Percentiles rank a stretch among this genome's conserved stretches.
Evolutionary conservation across 2,797 vertebrate genomes (phyloP).

Genomic region (Phrynocephalus vlangalii): DNA sequence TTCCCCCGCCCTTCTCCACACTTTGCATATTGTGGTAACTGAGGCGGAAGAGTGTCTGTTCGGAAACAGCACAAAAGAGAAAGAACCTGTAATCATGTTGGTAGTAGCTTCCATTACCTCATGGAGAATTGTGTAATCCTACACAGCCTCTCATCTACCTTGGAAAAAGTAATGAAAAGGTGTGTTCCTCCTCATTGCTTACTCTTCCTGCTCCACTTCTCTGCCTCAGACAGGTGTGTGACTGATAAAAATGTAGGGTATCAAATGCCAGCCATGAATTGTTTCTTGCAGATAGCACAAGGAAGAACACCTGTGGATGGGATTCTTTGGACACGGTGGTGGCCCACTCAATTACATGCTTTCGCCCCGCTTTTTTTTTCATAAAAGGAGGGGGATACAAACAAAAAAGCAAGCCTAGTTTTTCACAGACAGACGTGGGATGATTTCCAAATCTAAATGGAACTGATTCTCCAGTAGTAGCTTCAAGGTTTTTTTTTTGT

Average conservation of each 20-base stretch:
- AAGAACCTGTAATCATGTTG: slow-evolving; percentile 3
- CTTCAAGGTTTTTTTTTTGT: not conserved
- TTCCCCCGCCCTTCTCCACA: not conserved
- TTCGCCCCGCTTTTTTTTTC: slow-evolving; percentile 45
- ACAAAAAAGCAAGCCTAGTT: slow-evolving; percentile 12
- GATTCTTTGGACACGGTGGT: slow-evolving; percentile 49
- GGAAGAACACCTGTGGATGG: slow-evolving; percentile 66
- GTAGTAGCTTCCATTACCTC: slow-evolving; percentile 21
- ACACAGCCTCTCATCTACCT: slow-evolving; percentile 13
- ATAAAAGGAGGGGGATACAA: slow-evolving; percentile 49
- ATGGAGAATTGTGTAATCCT: slow-evolving; percentile 39
- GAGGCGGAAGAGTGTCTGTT: not conserved
- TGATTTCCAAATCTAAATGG: slow-evolving; percentile 42
- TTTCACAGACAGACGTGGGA: not conserved
- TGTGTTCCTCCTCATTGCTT: not conserved
- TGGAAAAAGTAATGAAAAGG: slow-evolving; percentile 59
- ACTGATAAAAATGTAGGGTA: slow-evolving; percentile 61
- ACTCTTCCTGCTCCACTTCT: slow-evolving; percentile 12
- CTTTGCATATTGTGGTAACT: slow-evolving; percentile 6
- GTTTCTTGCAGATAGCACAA: slow-evolving; percentile 55
- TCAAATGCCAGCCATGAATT: slow-evolving; percentile 50
- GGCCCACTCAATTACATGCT: slow-evolving; percentile 64
- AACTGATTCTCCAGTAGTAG: slow-evolving; percentile 45
- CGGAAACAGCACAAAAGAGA: not conserved
- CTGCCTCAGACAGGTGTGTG: slow-evolving; percentile 49